Percentiles rank a stretch among this genome's conserved stretches.
Evolutionary conservation across 1,140 invertebrate species (phyloP).

Genomic region (Mycetomoellerius zeteki): DNA sequence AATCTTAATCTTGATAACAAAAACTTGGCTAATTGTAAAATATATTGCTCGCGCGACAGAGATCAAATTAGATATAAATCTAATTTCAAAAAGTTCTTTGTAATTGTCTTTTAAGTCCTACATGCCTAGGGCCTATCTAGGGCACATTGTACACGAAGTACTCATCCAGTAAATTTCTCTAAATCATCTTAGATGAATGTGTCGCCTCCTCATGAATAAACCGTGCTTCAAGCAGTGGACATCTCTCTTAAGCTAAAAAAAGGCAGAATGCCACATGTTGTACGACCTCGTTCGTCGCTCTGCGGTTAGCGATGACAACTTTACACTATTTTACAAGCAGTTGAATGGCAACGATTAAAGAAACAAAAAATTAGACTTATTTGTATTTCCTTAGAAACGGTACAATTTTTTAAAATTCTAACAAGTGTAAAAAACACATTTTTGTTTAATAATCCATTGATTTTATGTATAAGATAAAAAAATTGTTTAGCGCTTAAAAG

Average conservation of each 20-base stretch:
- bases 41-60: not conserved
- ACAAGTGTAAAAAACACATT: not conserved
- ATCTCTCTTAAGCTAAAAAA: slow-evolving; percentile 45
- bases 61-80: not conserved
- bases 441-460: not conserved
- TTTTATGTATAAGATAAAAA: not conserved
- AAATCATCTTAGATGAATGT: slow-evolving; percentile 50
- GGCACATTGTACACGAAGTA: not conserved
- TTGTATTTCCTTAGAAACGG: not conserved
- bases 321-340: slow-evolving; percentile 48
- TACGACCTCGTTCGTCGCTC: slow-evolving; percentile 57
- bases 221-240: slow-evolving; percentile 17
- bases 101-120: not conserved
- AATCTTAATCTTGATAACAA: not conserved
- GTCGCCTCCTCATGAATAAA: slow-evolving; percentile 40
- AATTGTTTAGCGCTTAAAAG: not conserved
- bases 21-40: not conserved
- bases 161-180: slow-evolving; percentile 30
- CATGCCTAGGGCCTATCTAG: not conserved
- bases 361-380: slow-evolving; percentile 10
- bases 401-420: not conserved
- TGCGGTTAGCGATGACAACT: not conserved
- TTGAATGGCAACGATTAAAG: slow-evolving; percentile 26
- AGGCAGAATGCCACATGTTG: slow-evolving; percentile 57
- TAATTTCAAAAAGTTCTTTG: not conserved